A percentile compares a stretch with the other conserved stretches of the same genome.
Conservation (phyloP, 1,140 invertebrate species). For the Archegozetes longisetosus region DNA sequence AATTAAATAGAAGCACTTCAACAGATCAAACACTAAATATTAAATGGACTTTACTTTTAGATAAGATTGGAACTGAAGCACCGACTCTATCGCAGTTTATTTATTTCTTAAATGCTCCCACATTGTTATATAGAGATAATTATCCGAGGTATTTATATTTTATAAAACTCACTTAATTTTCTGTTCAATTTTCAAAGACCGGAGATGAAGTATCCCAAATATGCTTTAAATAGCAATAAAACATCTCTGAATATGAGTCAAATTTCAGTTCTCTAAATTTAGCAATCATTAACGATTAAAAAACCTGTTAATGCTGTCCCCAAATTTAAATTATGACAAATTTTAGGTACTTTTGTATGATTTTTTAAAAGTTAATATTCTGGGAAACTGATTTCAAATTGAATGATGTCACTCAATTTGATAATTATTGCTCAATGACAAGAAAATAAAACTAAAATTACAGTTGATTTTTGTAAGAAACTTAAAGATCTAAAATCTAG, state of each 20-base stretch:
- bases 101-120: conserved; percentile 22
- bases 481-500: no score
- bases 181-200: not conserved
- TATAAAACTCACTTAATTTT: conserved; percentile 15
- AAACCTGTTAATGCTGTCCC: not conserved
- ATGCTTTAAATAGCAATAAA: no score
- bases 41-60: not conserved
- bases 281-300: no score
- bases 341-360: not conserved
- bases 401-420: no score
- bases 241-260: no score
- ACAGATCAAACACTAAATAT: no score
- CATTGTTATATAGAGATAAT: conserved; percentile 21
- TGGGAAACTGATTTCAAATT: no score
- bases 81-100: conserved; percentile 25
- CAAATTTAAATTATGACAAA: conserved; percentile 8
- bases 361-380: not conserved
- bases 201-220: no score
- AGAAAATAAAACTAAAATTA: no score
- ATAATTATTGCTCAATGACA: no score
- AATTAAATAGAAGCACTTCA: not conserved
- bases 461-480: no score
- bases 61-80: not conserved
- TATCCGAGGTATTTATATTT: conserved; percentile 46
- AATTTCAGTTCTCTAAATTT: no score